Percentiles rank a stretch among this genome's conserved stretches.
These are phyloP conservation scores for Margaritifera margaritifera DNA, from an alignment of 2,888 invertebrate species.

Conservation along the genomic window DNA sequence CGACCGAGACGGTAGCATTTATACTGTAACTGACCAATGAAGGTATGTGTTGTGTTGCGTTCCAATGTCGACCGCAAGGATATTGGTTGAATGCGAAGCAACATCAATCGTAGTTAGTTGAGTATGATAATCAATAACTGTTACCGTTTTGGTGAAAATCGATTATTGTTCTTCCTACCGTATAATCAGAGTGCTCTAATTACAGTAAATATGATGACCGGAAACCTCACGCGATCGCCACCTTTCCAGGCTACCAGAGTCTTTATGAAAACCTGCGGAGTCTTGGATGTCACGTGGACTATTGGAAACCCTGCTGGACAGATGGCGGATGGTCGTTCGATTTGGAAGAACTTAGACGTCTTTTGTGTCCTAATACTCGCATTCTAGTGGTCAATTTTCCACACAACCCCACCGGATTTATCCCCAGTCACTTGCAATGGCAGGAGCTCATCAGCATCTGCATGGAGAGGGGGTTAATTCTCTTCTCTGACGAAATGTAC, in stretches of 20 bases:
- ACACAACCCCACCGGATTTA: constrained; percentile 35
- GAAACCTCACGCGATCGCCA: constrained; percentile 20
- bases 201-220: constrained; percentile 4
- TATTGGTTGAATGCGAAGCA: too few species aligned
- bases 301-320: constrained; percentile 16
- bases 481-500: constrained; percentile 43
- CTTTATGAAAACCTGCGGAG: constrained; percentile 29
- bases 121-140: too few species aligned
- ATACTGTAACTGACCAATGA: too few species aligned
- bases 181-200: too few species aligned
- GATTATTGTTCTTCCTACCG: too few species aligned
- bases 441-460: constrained; percentile 21
- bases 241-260: constrained; percentile 38
- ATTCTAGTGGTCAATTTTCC: constrained; percentile 45
- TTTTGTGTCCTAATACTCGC: constrained; percentile 20
- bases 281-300: constrained; percentile 6
- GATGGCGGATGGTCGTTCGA: constrained; percentile 26
- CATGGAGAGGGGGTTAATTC: constrained; percentile 14
- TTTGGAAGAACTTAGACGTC: constrained; percentile 12
- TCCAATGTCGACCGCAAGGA: too few species aligned
- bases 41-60: too few species aligned
- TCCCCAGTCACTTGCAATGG: constrained; percentile 22
- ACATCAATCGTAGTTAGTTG: too few species aligned
- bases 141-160: too few species aligned
- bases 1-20: too few species aligned